phyloP scores from a whole-genome alignment of 2,888 invertebrate species.

The Caenorhabditis sinica region DNA sequence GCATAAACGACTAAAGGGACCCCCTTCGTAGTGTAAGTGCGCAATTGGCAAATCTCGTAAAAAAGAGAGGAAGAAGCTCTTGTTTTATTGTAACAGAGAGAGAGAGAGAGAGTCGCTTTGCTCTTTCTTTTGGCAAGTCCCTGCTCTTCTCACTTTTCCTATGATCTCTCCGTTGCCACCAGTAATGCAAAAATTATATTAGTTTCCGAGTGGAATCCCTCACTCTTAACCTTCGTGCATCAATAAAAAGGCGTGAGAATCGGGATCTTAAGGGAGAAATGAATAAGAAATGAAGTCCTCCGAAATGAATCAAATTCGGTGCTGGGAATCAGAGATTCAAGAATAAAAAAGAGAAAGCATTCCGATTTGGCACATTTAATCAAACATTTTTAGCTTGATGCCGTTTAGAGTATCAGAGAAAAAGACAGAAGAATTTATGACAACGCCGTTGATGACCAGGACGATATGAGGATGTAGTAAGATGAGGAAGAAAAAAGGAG shows the following conservation, averaged over 20 bases:
- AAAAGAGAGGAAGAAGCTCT: constrained; percentile 39
- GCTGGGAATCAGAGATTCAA: constrained; percentile 16
- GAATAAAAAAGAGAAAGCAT: neutral
- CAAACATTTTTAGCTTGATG: constrained; percentile 40
- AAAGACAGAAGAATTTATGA: constrained; percentile 35
- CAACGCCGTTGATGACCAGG: constrained; percentile 7
- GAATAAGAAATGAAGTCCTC: constrained; percentile 29
- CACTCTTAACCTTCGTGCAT: constrained; percentile 8
- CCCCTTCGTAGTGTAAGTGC: constrained; percentile 37
- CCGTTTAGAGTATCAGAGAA: constrained; percentile 11
- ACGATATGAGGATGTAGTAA: constrained; percentile 18
- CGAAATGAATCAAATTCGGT: constrained; percentile 25
- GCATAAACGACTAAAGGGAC: constrained; percentile 34
- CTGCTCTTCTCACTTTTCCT: constrained; percentile 13
- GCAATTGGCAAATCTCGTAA: constrained; percentile 61
- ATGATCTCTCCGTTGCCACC: neutral
- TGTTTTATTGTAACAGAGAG: constrained; percentile 56
- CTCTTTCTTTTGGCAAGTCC: constrained; percentile 3
- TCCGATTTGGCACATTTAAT: constrained; percentile 51
- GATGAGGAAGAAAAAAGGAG: constrained; percentile 17
- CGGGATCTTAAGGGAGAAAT: constrained; percentile 15
- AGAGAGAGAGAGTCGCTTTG: constrained; percentile 11
- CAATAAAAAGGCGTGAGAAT: constrained; percentile 22
- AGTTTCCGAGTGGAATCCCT: neutral
- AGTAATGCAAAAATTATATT: constrained; percentile 14